Evolutionary conservation across 35 echinoderm and acorn worm genomes (phyloP).

Genomic region (Strongylocentrotus purpuratus): DNA sequence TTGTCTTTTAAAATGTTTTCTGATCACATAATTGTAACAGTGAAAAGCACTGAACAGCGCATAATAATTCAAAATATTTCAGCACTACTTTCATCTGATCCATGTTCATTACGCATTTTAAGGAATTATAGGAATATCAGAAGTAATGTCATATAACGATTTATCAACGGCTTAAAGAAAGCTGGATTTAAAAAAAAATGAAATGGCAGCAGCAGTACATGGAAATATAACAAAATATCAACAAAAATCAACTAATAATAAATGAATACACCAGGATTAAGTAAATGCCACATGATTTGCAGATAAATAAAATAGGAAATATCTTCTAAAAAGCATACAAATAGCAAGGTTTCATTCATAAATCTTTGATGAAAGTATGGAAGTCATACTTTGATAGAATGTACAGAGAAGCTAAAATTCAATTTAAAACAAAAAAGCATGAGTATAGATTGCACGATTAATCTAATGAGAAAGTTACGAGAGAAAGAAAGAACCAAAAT

Average conservation of each 20-base stretch:
- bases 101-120: not conserved
- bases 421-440: slow-evolving; percentile 23
- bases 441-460: slow-evolving; percentile 46
- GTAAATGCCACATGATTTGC: slow-evolving; percentile 45
- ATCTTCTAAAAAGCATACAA: slow-evolving; percentile 21
- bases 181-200: not conserved
- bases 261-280: slow-evolving; percentile 32
- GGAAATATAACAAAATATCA: slow-evolving; percentile 35
- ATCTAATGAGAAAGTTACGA: slow-evolving; percentile 31
- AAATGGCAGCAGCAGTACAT: not conserved
- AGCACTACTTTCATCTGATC: not conserved
- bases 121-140: not conserved
- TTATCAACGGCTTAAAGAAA: not conserved
- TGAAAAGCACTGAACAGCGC: not conserved
- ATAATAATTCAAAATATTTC: not conserved
- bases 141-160: not conserved
- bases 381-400: slow-evolving; percentile 10
- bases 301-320: slow-evolving; percentile 25
- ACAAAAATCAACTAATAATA: slow-evolving; percentile 13
- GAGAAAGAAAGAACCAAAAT: not conserved
- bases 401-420: slow-evolving; percentile 37
- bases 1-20: not conserved
- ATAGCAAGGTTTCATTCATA: slow-evolving; percentile 29
- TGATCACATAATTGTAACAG: not conserved
- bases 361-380: slow-evolving; percentile 25